Evolutionary conservation across 2,888 invertebrate species (phyloP).

Genomic region (Heliconius ethilla): DNA sequence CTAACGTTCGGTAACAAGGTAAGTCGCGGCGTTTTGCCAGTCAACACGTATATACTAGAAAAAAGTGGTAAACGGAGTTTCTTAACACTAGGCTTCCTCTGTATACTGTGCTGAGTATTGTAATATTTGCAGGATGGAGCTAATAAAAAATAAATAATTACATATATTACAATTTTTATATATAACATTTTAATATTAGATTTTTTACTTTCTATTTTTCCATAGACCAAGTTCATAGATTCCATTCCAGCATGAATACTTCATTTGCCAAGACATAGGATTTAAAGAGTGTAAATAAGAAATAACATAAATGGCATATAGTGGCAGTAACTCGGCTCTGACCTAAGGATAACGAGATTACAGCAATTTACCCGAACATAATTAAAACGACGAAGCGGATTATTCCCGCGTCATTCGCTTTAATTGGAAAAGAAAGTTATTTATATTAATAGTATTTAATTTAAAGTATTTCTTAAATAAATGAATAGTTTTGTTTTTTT

Average conservation of each 20-base stretch:
- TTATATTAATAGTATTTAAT: not conserved
- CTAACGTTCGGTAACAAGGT: no score
- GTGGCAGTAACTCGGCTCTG: not conserved
- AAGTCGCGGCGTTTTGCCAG: no score
- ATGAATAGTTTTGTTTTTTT: not conserved
- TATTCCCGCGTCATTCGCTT: constrained; percentile 3
- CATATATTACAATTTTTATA: no score
- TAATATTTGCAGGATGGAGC: no score
- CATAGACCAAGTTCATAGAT: not conserved
- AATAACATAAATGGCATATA: not conserved
- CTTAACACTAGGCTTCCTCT: no score
- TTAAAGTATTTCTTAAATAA: not conserved
- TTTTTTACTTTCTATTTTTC: no score
- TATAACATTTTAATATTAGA: no score
- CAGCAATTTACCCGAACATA: not conserved
- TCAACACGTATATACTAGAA: no score
- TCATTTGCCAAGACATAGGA: not conserved
- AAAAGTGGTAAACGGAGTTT: no score
- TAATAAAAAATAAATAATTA: no score
- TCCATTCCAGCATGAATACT: not conserved
- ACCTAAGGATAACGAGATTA: constrained; percentile 13
- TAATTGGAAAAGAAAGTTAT: not conserved
- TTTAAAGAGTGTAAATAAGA: not conserved
- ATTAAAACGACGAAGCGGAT: constrained; percentile 13
- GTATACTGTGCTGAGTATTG: no score